Conservation (phyloP, 2,888 invertebrate species). For the Anthophora plumipes region DNA sequence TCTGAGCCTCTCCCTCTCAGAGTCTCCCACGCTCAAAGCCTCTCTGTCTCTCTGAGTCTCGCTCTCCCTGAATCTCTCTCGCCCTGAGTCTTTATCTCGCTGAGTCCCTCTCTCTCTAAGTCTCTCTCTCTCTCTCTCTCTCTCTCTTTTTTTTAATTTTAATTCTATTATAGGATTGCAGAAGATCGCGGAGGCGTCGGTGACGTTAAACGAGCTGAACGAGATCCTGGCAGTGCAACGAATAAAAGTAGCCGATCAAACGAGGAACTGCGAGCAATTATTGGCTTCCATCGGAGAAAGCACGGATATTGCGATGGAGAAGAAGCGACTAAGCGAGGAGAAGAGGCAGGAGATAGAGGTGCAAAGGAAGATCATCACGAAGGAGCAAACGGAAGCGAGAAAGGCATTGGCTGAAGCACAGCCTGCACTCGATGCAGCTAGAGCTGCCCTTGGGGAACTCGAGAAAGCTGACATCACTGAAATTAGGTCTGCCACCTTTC, state of each 20-base stretch:
- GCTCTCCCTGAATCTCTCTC: no score
- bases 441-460: constrained; percentile 91
- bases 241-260: constrained; percentile 92
- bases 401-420: constrained; percentile 92
- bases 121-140: no score
- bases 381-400: constrained; percentile 94
- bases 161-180: constrained; percentile 86
- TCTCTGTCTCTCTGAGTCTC: no score
- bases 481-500: constrained; percentile 86
- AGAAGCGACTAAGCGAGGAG: constrained; percentile 91
- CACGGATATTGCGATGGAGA: constrained; percentile 90
- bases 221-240: constrained; percentile 93
- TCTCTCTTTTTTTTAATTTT: neutral
- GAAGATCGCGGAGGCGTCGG: constrained; percentile 95
- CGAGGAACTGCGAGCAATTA: constrained; percentile 92
- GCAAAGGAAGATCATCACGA: constrained; percentile 91
- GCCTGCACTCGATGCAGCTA: constrained; percentile 93
- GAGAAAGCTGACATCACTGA: constrained; percentile 97
- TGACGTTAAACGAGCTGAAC: constrained; percentile 92
- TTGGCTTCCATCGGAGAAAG: constrained; percentile 91
- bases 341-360: constrained; percentile 94
- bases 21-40: no score
- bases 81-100: no score
- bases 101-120: no score
- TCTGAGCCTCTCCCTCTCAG: no score